Evolutionary conservation across 2,888 invertebrate genomes (phyloP).

Genomic region (Kryphioiulus occultus): DNA sequence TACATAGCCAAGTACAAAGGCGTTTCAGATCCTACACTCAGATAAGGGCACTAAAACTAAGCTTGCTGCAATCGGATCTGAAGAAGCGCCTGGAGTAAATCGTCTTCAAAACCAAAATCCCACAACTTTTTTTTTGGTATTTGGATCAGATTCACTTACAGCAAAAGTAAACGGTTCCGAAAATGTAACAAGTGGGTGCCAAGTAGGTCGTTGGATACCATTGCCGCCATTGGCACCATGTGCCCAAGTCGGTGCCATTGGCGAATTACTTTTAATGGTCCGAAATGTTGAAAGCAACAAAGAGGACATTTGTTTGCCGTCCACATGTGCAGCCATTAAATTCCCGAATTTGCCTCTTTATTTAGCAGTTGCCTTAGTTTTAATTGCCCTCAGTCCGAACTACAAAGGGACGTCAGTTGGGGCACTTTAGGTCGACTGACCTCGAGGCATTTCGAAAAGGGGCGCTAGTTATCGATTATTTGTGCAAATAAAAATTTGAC

Average conservation of each 20-base stretch:
- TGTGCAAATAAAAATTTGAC: no score
- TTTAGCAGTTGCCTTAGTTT: neutral
- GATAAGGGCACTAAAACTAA: neutral
- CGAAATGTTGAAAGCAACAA: neutral
- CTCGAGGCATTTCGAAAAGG: neutral
- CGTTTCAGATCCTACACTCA: neutral
- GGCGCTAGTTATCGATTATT: neutral
- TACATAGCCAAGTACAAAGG: conserved; percentile 12
- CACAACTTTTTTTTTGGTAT: neutral
- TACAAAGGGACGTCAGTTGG: neutral
- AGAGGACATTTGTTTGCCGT: neutral
- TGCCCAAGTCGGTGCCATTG: neutral
- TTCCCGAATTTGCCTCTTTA: neutral
- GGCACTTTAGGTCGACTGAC: neutral
- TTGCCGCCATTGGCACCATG: neutral
- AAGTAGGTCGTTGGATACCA: neutral
- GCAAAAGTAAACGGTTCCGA: neutral
- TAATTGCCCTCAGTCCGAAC: neutral
- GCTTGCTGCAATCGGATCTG: neutral
- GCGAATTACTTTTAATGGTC: neutral
- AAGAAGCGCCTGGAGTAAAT: neutral
- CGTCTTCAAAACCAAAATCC: neutral
- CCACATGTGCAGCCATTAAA: conserved; percentile 8
- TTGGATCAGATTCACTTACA: neutral
- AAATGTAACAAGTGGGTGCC: neutral